Base-by-base conservation (phyloP, 1,140 invertebrate species). In the Scaptomyza montana region DNA sequence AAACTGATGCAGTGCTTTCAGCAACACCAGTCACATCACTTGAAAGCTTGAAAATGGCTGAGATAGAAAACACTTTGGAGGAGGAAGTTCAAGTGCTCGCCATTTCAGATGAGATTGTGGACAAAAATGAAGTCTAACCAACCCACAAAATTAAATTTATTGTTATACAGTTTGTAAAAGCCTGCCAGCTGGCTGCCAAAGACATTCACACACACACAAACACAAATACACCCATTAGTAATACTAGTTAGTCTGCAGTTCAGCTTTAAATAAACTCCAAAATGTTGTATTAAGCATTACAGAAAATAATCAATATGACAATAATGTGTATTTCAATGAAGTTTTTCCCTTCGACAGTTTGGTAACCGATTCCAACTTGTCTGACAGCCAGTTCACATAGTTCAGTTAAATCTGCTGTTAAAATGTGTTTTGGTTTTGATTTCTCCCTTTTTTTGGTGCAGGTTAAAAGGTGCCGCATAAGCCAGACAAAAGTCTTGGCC, bases 361-460 rank as follows among this genome's bases (percentile, higher is more conserved):
- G 80, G 55, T 77, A 85, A 25, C 25, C 51, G 59, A 85, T 69
- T 16, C 61, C 30, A 54, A 46, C 13, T 62, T 41, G 39, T 19
- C 45, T 30, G 19, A n/a, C 50, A 10, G 0, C 50, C 30, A 39
- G 84, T 63, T 73, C 82, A 61, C 21, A 60, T 6, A 82, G 84
- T 84, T 89, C 77, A 89, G 84, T 89, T 89, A 89, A 89, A 89
- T 89, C 79, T 79, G 69, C 69, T 84, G 85, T 80, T 66, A 89
- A 89, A 89, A 65, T 84, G 61, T 61, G 47, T 41, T 9, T 19
- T 1, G 63, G 63, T 50, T 70, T 74, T 39, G 19, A 65, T 61
- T 84, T 73, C 66, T 46, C 65, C 55, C 46, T 21, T 65, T 49
- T 72, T 80, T 67, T 47, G 36, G 19, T 13, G 21, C 47, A 76